Evolutionary conservation across 2,797 vertebrate genomes (phyloP).

Genomic region (Amazonetta brasiliensis): DNA sequence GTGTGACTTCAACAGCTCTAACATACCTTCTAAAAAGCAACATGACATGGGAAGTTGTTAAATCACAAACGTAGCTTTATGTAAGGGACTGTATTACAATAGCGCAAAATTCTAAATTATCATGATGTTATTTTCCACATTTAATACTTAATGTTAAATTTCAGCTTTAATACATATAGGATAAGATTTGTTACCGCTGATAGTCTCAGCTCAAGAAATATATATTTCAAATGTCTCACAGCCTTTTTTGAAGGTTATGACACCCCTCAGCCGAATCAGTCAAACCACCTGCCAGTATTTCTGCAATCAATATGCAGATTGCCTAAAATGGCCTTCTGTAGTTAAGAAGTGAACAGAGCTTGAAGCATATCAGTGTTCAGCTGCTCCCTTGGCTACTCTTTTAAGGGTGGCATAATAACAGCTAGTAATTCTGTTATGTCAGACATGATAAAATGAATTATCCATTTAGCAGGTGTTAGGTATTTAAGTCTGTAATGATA

Average conservation of each 20-base stretch:
- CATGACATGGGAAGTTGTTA: background rate
- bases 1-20: background rate
- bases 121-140: background rate
- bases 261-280: slow-evolving; percentile 6
- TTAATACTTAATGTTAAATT: background rate
- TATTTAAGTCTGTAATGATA: background rate
- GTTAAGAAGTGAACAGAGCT: background rate
- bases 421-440: background rate
- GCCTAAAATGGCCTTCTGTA: background rate
- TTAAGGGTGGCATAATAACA: background rate
- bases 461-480: background rate
- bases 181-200: background rate
- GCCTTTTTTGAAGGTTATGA: background rate
- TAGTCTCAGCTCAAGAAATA: background rate
- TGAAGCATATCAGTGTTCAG: background rate
- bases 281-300: background rate
- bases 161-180: background rate
- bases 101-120: background rate
- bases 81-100: background rate
- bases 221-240: background rate
- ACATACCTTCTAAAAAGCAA: background rate
- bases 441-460: background rate
- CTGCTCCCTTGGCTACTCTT: background rate
- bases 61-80: background rate
- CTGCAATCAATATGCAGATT: slow-evolving; percentile 6